Conservation (phyloP, 2,797 vertebrate genomes). For the Macroramphosus scolopax region DNA sequence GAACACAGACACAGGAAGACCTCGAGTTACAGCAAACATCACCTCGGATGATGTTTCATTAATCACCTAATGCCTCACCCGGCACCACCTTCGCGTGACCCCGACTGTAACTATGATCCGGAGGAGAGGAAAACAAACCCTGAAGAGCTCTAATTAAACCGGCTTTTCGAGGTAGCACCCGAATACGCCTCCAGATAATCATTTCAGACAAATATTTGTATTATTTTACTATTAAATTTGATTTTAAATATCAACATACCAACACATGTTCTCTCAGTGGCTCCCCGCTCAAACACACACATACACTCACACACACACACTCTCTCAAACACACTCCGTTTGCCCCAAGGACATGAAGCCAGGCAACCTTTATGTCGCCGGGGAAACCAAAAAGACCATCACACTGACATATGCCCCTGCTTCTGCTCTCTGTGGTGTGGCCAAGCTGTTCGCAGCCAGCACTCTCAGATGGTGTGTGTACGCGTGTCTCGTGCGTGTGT, state of each 20-base stretch:
- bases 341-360: conserved; percentile 76
- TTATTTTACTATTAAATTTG: too few species aligned
- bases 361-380: conserved; percentile 77
- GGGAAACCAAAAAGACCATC: conserved; percentile 79
- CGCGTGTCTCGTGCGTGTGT: conserved; percentile 32
- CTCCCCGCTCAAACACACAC: conserved; percentile 21
- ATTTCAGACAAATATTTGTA: too few species aligned
- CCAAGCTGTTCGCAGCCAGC: conserved; percentile 77
- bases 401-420: conserved; percentile 79
- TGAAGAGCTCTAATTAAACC: too few species aligned
- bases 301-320: conserved; percentile 14
- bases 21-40: conserved; percentile 40
- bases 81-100: conserved; percentile 24
- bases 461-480: conserved; percentile 71
- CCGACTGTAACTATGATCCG: conserved; percentile 21
- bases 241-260: conserved; percentile 40
- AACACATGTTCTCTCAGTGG: conserved; percentile 17
- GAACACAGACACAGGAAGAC: conserved; percentile 41
- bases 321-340: conserved; percentile 39
- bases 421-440: conserved; percentile 78
- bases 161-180: too few species aligned
- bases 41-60: conserved; percentile 40
- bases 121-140: too few species aligned
- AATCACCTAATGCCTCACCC: conserved; percentile 42
- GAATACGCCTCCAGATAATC: too few species aligned